Evolutionary conservation across 2,113 vertebrate genomes (phyloP), one percentile per base, ranked within the genome.

Genomic region (Plotosus lineatus): DNA sequence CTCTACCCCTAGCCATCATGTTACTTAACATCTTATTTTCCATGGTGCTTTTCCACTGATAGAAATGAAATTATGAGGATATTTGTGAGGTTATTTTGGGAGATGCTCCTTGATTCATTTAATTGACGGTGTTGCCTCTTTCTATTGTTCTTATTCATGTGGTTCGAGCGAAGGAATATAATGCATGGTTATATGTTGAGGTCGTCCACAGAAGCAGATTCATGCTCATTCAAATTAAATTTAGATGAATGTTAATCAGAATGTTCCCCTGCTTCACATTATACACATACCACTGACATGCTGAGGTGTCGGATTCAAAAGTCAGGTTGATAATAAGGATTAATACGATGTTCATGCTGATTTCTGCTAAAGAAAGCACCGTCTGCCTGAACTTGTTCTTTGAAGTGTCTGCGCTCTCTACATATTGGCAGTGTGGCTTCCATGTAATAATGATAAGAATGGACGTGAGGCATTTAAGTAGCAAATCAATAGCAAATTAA

Each of bases 401-500:
- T 88, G 87, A 91, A 65, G 83, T 89, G 87, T 86, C 83, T 81
- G 82, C 81, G 82, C 73, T 85, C 76, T 89, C 86, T 87, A 83
- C 80, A 83, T 91, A 92, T 92, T 91, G 92, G 89, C 92, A 92
- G 84, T 38, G 50, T 80, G 82, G 85, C 91, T 86, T 89, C 91
- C 88, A 85, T 90, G 89, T 91, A 90, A 85, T 90, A 92, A 85
- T 92, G 90, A 93, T 92, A 88, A 88, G 87, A 93, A 89, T 87
- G 85, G 91, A 92, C 90, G 68, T 88, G 80, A 87, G 88, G 89
- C 86, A 91, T 93, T 94, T 92, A 92, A 90, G 90, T 90, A 90
- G 91, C 89, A 91, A 93, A 94, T 93, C 92, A 92, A 94, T 93
- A 94, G 89, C 91, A 92, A 94, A 93, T 94, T 93, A 93, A 90